Conservation (phyloP, 2,797 vertebrate genomes). For the Alca torda region DNA sequence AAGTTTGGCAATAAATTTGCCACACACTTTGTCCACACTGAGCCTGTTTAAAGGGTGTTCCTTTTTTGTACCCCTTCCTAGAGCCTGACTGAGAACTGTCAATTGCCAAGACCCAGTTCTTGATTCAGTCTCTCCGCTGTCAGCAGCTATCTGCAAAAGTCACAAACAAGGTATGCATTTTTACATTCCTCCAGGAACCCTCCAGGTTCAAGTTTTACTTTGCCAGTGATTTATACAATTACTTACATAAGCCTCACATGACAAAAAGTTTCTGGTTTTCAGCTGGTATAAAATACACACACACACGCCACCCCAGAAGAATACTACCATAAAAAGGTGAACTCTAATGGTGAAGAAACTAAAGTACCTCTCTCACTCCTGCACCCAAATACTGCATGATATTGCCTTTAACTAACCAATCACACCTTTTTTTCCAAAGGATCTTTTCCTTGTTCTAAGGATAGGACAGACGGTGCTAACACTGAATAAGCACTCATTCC, state of each 20-base stretch:
- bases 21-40: rapidly evolving
- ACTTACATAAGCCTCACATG: neutral
- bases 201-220: neutral
- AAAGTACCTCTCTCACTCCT: neutral
- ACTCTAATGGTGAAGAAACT: neutral
- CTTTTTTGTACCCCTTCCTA: neutral
- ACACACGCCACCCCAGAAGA: neutral
- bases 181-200: neutral
- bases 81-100: neutral
- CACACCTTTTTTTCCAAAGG: neutral
- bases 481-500: neutral
- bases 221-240: neutral
- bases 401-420: neutral
- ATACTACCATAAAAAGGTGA: neutral
- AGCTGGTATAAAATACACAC: neutral
- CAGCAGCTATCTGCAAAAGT: neutral
- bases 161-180: neutral
- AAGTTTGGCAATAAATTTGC: neutral
- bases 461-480: neutral
- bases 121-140: neutral
- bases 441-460: neutral
- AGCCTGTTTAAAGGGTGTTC: rapidly evolving
- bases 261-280: neutral
- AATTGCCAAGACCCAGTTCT: neutral
- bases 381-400: neutral